Evolutionary conservation across 2,113 vertebrate genomes (phyloP), one percentile per base, ranked within the genome.

Genomic region (Rousettus leschenaultii): DNA sequence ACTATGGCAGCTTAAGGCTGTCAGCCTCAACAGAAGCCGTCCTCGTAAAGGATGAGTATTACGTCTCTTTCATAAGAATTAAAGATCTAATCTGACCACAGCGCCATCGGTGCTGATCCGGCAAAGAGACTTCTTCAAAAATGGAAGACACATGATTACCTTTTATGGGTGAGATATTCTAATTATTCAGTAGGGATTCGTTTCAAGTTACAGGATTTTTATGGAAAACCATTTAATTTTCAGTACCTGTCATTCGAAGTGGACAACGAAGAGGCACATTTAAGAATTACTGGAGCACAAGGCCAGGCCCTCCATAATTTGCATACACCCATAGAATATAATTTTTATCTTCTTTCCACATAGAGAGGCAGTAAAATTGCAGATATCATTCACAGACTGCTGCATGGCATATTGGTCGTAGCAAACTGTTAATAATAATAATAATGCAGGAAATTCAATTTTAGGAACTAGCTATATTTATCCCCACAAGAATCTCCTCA

Each of bases 151-250:
- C 88, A 86, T 84, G 94, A 98, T 98, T 98, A 97, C 85, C 84
- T 98, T 98, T 98, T 97, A 98, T 98, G 98, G 95, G 90, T 85
- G 95, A 97, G 97, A 96, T 97, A 97, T 45, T 97, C 83, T 98
- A 98, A 98, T 98, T 98, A 98, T 98, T 86, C 97, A 93, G 92
- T 70, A 88, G 97, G 97, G 98, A 98, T 98, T 98, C 59, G 94
- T 98, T 98, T 98, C 97, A 98, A 92, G 95, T 98, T 98, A 97
- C 96, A 98, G 97, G 97, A 86, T 95, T 98, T 98, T 98, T 98
- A 98, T 97, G 98, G 97, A 97, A 98, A 98, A 98, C 92, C 79
- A 97, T 98, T 98, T 98, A 98, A 98, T 98, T 98, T 98, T 98
- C 97, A 97, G 96, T 98, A 93, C 89, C 96, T 98, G 95, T 97